A percentile compares a stretch with the other conserved stretches of the same genome.
Evolutionary conservation across 2,113 vertebrate genomes (phyloP).

Genomic region (Junco hyemalis): DNA sequence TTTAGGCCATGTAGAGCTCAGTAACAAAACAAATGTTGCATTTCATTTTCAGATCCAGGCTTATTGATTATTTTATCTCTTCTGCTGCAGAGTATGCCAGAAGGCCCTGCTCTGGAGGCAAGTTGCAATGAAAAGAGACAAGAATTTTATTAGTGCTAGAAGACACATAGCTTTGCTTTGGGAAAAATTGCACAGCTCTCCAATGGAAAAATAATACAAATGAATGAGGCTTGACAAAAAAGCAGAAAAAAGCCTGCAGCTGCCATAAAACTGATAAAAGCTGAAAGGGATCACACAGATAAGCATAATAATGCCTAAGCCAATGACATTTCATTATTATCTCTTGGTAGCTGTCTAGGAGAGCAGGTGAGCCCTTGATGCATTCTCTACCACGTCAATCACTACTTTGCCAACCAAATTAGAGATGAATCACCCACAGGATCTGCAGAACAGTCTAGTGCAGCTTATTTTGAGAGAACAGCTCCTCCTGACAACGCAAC

Average conservation of each 20-base stretch:
- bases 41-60: constrained; percentile 63
- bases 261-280: constrained; percentile 38
- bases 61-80: constrained; percentile 74
- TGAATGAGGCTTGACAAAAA: constrained; percentile 59
- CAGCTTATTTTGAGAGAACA: neutral
- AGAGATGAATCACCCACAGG: neutral
- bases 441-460: neutral
- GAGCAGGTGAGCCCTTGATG: neutral
- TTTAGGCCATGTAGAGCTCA: neutral
- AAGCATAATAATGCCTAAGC: constrained; percentile 43
- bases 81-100: constrained; percentile 38
- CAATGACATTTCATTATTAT: constrained; percentile 48
- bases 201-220: constrained; percentile 59
- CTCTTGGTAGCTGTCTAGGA: neutral
- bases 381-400: neutral
- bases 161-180: constrained; percentile 30
- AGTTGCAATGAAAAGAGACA: constrained; percentile 65
- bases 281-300: constrained; percentile 55
- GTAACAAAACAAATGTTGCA: constrained; percentile 59
- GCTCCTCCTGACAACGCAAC: neutral
- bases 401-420: neutral
- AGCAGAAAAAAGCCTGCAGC: constrained; percentile 15
- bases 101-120: constrained; percentile 46
- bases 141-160: constrained; percentile 70
- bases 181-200: constrained; percentile 58